A percentile compares a stretch with the other conserved stretches of the same genome.
phyloP scores from a whole-genome alignment of 2,888 invertebrate genomes.

The Drosophila melanosoma region DNA sequence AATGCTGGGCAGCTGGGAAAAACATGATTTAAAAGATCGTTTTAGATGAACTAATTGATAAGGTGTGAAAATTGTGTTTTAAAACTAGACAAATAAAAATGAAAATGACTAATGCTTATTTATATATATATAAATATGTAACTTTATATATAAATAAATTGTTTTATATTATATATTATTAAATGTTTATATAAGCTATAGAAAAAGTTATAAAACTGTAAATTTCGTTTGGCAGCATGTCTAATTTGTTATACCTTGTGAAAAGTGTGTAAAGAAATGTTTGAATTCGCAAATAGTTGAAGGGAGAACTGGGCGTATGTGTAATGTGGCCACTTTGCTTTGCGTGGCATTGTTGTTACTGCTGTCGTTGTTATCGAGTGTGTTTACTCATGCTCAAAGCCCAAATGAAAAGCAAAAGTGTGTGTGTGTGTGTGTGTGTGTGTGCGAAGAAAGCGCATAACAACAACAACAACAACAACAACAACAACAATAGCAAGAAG shows the following conservation, averaged over 20 bases:
- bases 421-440: constrained; percentile 9
- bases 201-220: background rate
- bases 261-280: constrained; percentile 20
- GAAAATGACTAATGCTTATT: no score
- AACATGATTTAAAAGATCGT: background rate
- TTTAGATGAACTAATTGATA: background rate
- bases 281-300: constrained; percentile 19
- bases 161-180: background rate
- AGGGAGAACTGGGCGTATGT: constrained; percentile 61
- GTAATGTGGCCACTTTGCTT: constrained; percentile 45
- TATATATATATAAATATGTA: no score
- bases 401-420: constrained; percentile 63
- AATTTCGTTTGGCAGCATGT: constrained; percentile 3
- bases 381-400: constrained; percentile 67
- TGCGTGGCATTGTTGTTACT: constrained; percentile 1
- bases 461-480: constrained; percentile 23
- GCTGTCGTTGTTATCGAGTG: constrained; percentile 35
- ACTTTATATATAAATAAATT: no score
- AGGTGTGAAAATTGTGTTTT: background rate
- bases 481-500: constrained; percentile 14
- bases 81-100: no score
- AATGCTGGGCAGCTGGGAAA: no score
- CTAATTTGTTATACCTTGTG: background rate
- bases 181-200: background rate
- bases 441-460: constrained; percentile 64